Percentiles rank a stretch among this genome's conserved stretches.
Evolutionary conservation across 1,140 invertebrate genomes (phyloP).

Genomic region (Drosophila varians): DNA sequence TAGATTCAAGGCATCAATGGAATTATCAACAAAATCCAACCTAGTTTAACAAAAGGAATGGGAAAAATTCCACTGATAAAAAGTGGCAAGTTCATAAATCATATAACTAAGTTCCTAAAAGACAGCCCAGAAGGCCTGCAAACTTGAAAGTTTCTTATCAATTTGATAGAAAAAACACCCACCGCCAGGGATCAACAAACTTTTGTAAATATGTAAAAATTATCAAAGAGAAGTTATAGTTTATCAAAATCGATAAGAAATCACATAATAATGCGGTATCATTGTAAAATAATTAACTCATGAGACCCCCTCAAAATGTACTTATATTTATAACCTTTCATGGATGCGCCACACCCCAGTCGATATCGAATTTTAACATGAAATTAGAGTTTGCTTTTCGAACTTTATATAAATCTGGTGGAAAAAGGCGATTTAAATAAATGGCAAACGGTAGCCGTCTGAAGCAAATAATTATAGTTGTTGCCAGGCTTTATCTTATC

Average conservation of each 20-base stretch:
- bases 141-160: conserved; percentile 17
- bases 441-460: conserved; percentile 41
- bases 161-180: background rate
- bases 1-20: conserved; percentile 7
- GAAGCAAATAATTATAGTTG: conserved; percentile 43
- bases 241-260: conserved; percentile 14
- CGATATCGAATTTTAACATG: conserved; percentile 1
- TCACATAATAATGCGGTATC: conserved; percentile 8
- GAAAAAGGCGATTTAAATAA: conserved; percentile 46
- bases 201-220: background rate
- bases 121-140: background rate
- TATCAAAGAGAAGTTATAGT: background rate
- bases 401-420: background rate
- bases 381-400: conserved; percentile 3
- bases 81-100: conserved; percentile 25
- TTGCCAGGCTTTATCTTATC: conserved; percentile 59
- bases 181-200: background rate
- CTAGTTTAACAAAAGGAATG: background rate
- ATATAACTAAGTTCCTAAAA: conserved; percentile 19
- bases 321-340: conserved; percentile 7
- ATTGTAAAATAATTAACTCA: conserved; percentile 26
- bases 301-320: conserved; percentile 7
- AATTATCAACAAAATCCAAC: conserved; percentile 18
- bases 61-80: conserved; percentile 4
- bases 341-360: conserved; percentile 21